Conservation (phyloP, 2,888 invertebrate genomes). For the Cataglyphis rosenhaueri region DNA sequence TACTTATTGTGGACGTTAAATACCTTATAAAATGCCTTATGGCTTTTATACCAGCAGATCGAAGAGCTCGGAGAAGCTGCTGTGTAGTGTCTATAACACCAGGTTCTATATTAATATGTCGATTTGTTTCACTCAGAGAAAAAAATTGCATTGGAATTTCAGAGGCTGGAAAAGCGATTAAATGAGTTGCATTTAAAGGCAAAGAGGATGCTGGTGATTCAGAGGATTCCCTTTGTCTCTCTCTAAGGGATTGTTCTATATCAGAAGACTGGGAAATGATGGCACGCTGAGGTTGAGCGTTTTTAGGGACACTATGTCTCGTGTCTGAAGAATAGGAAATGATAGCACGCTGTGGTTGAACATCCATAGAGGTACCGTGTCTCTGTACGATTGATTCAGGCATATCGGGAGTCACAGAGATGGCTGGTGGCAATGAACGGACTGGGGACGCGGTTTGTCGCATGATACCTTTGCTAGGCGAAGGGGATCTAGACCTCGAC, state of each 20-base stretch:
- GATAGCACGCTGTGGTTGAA: slow-evolving; percentile 80
- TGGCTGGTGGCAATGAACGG: slow-evolving; percentile 82
- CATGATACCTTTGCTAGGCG: slow-evolving; percentile 65
- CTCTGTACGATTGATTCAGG: slow-evolving; percentile 65
- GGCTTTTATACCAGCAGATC: slow-evolving; percentile 88
- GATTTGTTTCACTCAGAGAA: slow-evolving; percentile 59
- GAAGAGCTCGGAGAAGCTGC: slow-evolving; percentile 90
- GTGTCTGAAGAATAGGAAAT: slow-evolving; percentile 83
- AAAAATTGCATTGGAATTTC: slow-evolving; percentile 80
- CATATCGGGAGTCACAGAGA: slow-evolving; percentile 82
- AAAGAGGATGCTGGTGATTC: slow-evolving; percentile 66
- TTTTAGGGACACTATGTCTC: slow-evolving; percentile 48
- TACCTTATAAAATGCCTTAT: slow-evolving; percentile 90
- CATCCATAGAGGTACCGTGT: slow-evolving; percentile 48
- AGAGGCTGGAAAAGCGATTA: slow-evolving; percentile 79
- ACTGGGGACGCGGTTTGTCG: slow-evolving; percentile 83
- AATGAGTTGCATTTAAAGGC: slow-evolving; percentile 71
- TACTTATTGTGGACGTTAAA: slow-evolving; percentile 88
- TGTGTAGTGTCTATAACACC: slow-evolving; percentile 90
- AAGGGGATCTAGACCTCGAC: slow-evolving; percentile 76
- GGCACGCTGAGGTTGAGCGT: slow-evolving; percentile 76
- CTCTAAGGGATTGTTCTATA: slow-evolving; percentile 49
- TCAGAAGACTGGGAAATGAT: slow-evolving; percentile 82
- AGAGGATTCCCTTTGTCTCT: slow-evolving; percentile 67
- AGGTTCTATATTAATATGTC: slow-evolving; percentile 80